phyloP scores from a whole-genome alignment of 2,888 invertebrate species.

The Beris chalybata region DNA sequence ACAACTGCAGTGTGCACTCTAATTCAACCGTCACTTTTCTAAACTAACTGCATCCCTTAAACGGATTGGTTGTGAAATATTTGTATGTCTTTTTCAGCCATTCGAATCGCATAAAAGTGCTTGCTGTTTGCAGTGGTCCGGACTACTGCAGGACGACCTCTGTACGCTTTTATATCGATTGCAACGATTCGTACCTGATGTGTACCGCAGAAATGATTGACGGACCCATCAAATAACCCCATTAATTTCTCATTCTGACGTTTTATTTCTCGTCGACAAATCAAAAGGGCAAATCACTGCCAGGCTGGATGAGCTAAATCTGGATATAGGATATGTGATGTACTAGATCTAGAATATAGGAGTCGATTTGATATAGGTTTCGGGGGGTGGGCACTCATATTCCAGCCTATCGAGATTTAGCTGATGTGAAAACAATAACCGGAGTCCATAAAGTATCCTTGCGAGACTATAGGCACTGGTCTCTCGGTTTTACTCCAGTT shows the following conservation, averaged over 20 bases:
- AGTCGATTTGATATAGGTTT: too few relatives aligned
- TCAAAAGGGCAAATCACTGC: slow-evolving; percentile 31
- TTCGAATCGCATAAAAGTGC: slow-evolving; percentile 24
- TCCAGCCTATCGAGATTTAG: too few relatives aligned
- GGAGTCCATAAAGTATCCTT: too few relatives aligned
- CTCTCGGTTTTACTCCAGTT: too few relatives aligned
- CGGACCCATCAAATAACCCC: slow-evolving; percentile 30
- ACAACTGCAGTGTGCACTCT: slow-evolving; percentile 1
- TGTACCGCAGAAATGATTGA: slow-evolving; percentile 20
- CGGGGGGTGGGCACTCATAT: too few relatives aligned
- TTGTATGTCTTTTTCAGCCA: slow-evolving; percentile 28
- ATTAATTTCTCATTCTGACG: slow-evolving; percentile 30
- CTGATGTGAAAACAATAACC: too few relatives aligned
- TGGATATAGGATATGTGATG: too few relatives aligned
- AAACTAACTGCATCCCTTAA: slow-evolving; percentile 2
- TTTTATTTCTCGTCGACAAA: slow-evolving; percentile 31
- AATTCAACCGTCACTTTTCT: slow-evolving; percentile 14
- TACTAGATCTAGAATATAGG: too few relatives aligned
- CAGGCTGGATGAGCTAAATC: slow-evolving; percentile 15
- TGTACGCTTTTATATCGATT: slow-evolving; percentile 24
- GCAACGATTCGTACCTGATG: background rate
- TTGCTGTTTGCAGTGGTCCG: background rate
- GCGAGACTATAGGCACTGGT: too few relatives aligned
- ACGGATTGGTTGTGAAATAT: slow-evolving; percentile 8
- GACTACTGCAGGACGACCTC: slow-evolving; percentile 13